These are phyloP conservation scores for Epiblema foenella DNA, from an alignment of 2,888 invertebrate species.

Conservation along the genomic window DNA sequence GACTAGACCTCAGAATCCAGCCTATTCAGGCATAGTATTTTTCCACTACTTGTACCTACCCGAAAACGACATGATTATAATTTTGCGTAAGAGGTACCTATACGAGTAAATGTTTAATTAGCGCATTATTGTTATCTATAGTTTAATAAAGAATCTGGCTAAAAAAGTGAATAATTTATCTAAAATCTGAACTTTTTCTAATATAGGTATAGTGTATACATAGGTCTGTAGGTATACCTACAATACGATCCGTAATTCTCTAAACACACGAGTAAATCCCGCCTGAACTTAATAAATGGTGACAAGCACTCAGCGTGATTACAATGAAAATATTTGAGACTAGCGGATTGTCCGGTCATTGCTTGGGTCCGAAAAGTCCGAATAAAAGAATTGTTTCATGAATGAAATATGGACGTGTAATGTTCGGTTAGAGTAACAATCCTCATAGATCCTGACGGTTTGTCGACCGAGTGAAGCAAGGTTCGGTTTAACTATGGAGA, in stretches of 20 bases:
- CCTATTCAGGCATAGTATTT: neutral
- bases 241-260: slow-evolving; percentile 28
- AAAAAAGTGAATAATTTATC: too few relatives aligned
- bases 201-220: too few relatives aligned
- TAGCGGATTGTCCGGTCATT: slow-evolving; percentile 30
- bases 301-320: slow-evolving; percentile 80
- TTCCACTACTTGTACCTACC: too few relatives aligned
- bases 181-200: too few relatives aligned
- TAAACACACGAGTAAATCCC: slow-evolving; percentile 55
- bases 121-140: too few relatives aligned
- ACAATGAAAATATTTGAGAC: slow-evolving; percentile 56
- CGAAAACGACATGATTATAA: too few relatives aligned
- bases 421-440: slow-evolving; percentile 7
- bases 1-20: neutral
- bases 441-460: neutral
- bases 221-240: slow-evolving; percentile 24
- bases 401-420: slow-evolving; percentile 18
- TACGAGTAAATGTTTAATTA: too few relatives aligned
- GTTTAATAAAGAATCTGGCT: too few relatives aligned
- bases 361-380: slow-evolving; percentile 14
- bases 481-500: neutral
- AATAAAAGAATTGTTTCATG: slow-evolving; percentile 20
- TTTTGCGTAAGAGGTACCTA: too few relatives aligned
- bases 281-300: slow-evolving; percentile 76
- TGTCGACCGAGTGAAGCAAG: neutral